Evolutionary conservation across 2,888 invertebrate species (phyloP), one percentile per base, ranked within the genome.

Genomic region (Proisotoma minuta): DNA sequence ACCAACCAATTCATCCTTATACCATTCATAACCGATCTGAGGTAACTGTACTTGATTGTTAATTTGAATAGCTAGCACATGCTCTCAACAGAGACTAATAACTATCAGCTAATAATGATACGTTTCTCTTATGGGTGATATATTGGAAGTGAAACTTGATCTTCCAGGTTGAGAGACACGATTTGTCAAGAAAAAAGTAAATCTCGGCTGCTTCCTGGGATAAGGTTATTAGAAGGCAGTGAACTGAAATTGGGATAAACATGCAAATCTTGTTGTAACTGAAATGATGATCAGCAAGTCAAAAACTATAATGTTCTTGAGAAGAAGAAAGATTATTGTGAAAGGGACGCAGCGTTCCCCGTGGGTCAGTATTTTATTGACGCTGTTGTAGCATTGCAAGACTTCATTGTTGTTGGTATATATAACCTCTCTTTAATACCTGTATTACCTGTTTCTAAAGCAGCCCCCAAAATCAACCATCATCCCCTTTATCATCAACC

Each of bases 391-490:
- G n/a, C 34, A 15, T 34, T 34, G 34, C 34, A 15, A 10, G n/a
- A n/a, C n/a, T n/a, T n/a, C n/a, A n/a, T n/a, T n/a, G n/a, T n/a
- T n/a, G n/a, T n/a, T n/a, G 4, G 20, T 50, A 5, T 50, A n/a
- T 8, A n/a, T 4, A 20, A 22, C 15, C 5, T 23, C 50, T 24
- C 18, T 29, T 15, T 23, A 52, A 54, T 54, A 54, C 54, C 54
- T 39, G 54, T 54, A 54, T 54, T 54, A 54, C 54, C 54, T 54
- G 54, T 54, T 54, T 18, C 10, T 26, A n/a, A n/a, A n/a, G n/a
- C n/a, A n/a, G n/a, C 10, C 28, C 3, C 20, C 23, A 49, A 49
- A 23, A 34, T 15, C 34, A 34, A n/a, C 15, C 34, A 34, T 15
- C 34, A 34, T 34, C 34, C 34, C 8, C 15, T 15, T 34, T 10